Evolutionary conservation across 2,888 invertebrate species (phyloP).

Genomic region (Drosophila barbarae): DNA sequence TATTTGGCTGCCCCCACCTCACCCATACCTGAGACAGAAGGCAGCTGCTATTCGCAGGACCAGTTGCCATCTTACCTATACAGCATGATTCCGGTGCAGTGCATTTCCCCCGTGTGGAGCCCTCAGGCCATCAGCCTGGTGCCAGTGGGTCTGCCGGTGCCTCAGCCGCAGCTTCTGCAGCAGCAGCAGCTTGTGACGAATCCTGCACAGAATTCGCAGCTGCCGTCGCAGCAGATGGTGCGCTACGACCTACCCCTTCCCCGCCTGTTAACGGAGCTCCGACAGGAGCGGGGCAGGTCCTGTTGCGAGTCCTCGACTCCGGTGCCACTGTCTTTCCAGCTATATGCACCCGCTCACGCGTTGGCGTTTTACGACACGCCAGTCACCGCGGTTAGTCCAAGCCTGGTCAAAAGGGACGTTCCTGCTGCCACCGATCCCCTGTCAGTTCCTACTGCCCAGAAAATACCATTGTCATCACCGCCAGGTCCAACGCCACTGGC

Average conservation of each 20-base stretch:
- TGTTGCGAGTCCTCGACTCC: constrained; percentile 7
- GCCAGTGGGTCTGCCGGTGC: constrained; percentile 4
- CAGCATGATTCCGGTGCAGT: constrained; percentile 25
- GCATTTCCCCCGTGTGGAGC: constrained; percentile 5
- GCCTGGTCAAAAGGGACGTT: not conserved
- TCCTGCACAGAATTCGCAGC: constrained; percentile 22
- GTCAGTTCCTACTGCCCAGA: not conserved
- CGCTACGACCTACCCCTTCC: constrained; percentile 41
- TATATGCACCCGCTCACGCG: constrained; percentile 24
- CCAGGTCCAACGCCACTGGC: not conserved
- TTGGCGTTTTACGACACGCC: constrained; percentile 9
- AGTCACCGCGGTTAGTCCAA: not conserved
- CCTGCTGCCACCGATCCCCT: not conserved
- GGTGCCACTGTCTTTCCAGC: constrained; percentile 35
- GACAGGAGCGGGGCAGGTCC: constrained; percentile 3
- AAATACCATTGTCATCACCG: not conserved
- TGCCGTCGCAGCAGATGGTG: constrained; percentile 14
- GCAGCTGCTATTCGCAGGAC: constrained; percentile 3
- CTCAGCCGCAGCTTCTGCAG: constrained; percentile 9
- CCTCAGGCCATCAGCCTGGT: constrained; percentile 9
- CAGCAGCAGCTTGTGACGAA: constrained; percentile 26
- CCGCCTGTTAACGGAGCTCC: constrained; percentile 24
- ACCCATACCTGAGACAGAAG: not conserved
- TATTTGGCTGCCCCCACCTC: constrained; percentile 4
- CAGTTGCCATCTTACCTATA: constrained; percentile 28